Evolutionary conservation across 1,140 invertebrate species (phyloP).

Genomic region (Cryptotermes secundus): DNA sequence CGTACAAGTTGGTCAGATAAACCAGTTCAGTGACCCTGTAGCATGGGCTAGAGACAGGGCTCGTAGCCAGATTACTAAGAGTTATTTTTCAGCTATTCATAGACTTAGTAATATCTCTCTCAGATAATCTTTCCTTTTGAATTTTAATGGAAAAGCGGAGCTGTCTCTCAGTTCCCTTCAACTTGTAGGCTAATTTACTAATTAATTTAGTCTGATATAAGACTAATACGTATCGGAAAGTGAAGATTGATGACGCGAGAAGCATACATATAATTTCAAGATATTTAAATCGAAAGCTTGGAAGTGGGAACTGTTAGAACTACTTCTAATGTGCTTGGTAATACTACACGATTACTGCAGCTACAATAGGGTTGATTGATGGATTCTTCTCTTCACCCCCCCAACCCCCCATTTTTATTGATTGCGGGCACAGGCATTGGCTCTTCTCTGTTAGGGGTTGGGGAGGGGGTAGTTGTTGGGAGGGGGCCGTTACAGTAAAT

Average conservation of each 20-base stretch:
- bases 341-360: not conserved
- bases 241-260: not conserved
- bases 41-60: not conserved
- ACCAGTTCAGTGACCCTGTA: not conserved
- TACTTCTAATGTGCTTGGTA: not conserved
- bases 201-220: not conserved
- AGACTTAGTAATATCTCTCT: not conserved
- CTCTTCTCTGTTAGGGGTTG: not conserved
- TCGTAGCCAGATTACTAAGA: not conserved
- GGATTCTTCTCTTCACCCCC: not conserved
- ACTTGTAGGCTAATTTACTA: not conserved
- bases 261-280: not conserved
- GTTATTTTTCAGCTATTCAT: not conserved
- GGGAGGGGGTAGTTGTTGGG: not conserved
- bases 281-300: not conserved
- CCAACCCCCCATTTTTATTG: not conserved
- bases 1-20: not conserved
- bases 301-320: not conserved
- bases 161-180: not conserved
- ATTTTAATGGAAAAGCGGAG: not conserved
- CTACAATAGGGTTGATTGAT: slow-evolving; percentile 7
- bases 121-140: not conserved
- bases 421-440: not conserved
- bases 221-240: not conserved
- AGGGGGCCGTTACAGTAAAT: not conserved